Conservation (phyloP, 2,797 vertebrate genomes). For the Cercopithecus diana region DNA sequence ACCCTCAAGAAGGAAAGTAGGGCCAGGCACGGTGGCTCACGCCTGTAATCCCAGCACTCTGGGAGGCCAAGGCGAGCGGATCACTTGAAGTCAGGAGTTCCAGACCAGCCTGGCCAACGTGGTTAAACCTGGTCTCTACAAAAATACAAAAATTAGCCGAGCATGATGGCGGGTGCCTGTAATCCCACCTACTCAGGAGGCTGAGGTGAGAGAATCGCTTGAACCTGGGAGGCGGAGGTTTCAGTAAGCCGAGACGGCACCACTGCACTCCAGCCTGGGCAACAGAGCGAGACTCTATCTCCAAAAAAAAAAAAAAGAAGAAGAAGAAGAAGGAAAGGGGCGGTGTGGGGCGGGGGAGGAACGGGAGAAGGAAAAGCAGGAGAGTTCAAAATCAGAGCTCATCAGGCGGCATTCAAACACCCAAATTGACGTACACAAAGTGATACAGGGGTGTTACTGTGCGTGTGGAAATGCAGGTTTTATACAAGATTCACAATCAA, state of each 20-base stretch:
- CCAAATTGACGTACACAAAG: neutral
- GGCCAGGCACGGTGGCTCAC: neutral
- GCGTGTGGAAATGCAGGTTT: neutral
- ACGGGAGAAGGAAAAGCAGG: neutral
- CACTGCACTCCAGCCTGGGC: no score
- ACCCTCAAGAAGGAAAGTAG: neutral
- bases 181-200: no score
- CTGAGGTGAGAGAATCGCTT: no score
- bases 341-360: no score
- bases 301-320: no score
- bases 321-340: neutral
- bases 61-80: neutral
- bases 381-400: neutral
- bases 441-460: neutral
- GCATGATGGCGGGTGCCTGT: no score
- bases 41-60: neutral
- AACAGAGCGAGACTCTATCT: no score
- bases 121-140: neutral
- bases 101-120: neutral
- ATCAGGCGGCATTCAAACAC: neutral
- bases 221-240: no score
- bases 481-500: neutral
- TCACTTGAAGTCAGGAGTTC: neutral
- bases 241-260: no score
- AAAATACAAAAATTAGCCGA: neutral